These are phyloP conservation scores for Erebia epiphron DNA, from an alignment of 2,888 invertebrate genomes.

Conservation along the genomic window DNA sequence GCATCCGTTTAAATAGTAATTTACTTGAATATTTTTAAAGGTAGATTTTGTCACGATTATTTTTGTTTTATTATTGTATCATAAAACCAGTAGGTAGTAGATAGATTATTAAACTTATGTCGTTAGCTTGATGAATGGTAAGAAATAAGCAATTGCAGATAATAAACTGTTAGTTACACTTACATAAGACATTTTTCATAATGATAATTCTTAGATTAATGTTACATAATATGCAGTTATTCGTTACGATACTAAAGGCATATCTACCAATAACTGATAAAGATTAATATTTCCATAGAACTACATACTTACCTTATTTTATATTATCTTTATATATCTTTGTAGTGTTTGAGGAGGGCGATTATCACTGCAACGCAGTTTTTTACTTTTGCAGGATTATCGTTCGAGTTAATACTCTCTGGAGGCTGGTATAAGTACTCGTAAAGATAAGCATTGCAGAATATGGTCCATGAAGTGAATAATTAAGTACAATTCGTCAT, in stretches of 20 bases:
- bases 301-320: too few species aligned
- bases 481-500: conserved; percentile 31
- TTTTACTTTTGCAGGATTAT: too few species aligned
- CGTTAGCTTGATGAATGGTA: neutral
- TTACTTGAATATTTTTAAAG: too few species aligned
- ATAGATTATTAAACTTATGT: neutral
- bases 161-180: neutral
- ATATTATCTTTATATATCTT: too few species aligned
- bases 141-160: neutral
- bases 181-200: neutral
- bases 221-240: neutral
- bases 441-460: conserved; percentile 16
- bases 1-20: conserved; percentile 2
- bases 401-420: neutral
- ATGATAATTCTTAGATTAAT: neutral
- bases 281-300: too few species aligned
- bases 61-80: too few species aligned
- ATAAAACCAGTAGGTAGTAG: neutral
- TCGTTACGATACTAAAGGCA: neutral
- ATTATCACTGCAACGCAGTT: too few species aligned
- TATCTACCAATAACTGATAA: too few species aligned
- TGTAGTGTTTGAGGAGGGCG: too few species aligned
- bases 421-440: neutral
- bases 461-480: conserved; percentile 11
- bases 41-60: too few species aligned